These are phyloP conservation scores for Coelogynopora nodosa DNA, from an alignment of 2,888 invertebrate species.

Conservation along the genomic window DNA sequence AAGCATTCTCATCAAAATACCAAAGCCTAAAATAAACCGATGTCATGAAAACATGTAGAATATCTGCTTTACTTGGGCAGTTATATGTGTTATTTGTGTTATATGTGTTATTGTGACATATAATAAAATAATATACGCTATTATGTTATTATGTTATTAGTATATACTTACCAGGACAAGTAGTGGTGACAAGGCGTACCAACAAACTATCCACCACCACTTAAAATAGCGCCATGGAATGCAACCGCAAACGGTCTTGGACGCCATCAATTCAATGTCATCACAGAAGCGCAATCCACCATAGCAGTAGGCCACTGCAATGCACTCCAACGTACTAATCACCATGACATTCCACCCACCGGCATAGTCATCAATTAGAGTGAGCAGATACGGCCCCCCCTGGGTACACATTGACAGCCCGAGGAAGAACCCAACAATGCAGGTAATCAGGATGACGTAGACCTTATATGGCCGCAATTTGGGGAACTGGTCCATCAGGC, in stretches of 20 bases:
- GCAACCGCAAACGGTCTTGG: not conserved
- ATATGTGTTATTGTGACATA: too few species aligned
- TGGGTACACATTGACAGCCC: conserved; percentile 43
- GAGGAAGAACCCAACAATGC: conserved; percentile 35
- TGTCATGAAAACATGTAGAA: too few species aligned
- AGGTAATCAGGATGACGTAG: conserved; percentile 9
- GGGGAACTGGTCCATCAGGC: conserved; percentile 35
- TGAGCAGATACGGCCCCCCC: conserved; percentile 55
- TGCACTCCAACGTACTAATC: conserved; percentile 70
- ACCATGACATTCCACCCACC: conserved; percentile 65
- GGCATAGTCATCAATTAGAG: conserved; percentile 57
- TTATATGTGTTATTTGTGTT: too few species aligned
- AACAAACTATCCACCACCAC: conserved; percentile 39
- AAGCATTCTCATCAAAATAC: too few species aligned
- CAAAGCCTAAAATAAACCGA: too few species aligned
- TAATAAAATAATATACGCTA: too few species aligned
- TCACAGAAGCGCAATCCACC: conserved; percentile 44
- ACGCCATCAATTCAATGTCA: conserved; percentile 35
- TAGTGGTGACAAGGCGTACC: conserved; percentile 32
- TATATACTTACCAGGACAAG: conserved; percentile 29
- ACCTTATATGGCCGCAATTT: conserved; percentile 35
- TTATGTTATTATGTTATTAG: too few species aligned
- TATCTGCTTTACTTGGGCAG: too few species aligned
- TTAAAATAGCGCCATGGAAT: conserved; percentile 33
- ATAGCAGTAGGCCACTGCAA: conserved; percentile 70